Evolutionary conservation across 2,113 vertebrate genomes (phyloP).

Genomic region (Aldabrachelys gigantea): DNA sequence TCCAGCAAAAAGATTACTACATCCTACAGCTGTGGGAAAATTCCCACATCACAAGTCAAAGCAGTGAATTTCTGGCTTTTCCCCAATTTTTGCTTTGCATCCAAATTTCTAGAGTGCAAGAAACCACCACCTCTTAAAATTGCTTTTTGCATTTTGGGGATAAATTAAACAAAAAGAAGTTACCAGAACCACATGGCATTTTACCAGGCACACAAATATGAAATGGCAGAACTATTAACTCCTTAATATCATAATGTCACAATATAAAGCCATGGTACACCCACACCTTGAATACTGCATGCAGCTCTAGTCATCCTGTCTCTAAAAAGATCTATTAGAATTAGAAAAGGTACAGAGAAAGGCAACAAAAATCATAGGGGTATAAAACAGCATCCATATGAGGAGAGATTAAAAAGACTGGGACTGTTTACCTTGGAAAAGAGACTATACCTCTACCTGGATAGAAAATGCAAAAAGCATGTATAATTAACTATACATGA

Average conservation of each 20-base stretch:
- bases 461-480: no score
- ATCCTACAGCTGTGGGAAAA: conserved; percentile 22
- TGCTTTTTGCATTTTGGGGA: not conserved
- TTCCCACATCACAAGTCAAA: not conserved
- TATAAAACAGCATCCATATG: not conserved
- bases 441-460: not conserved
- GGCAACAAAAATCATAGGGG: not conserved
- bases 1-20: conserved; percentile 32
- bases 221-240: no score
- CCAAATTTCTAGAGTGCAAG: not conserved
- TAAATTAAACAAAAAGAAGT: no score
- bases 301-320: not conserved
- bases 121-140: not conserved
- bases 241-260: no score
- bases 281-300: not conserved
- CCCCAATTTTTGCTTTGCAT: not conserved
- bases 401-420: not conserved
- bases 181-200: no score
- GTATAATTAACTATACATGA: not conserved
- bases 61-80: not conserved
- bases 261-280: no score
- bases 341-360: not conserved
- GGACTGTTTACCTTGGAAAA: not conserved
- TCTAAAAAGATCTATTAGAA: no score
- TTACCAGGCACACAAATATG: no score